phyloP scores from a whole-genome alignment of 30 jellyfish, hydroid and myxozoan species.

The Sanderia malayensis region DNA sequence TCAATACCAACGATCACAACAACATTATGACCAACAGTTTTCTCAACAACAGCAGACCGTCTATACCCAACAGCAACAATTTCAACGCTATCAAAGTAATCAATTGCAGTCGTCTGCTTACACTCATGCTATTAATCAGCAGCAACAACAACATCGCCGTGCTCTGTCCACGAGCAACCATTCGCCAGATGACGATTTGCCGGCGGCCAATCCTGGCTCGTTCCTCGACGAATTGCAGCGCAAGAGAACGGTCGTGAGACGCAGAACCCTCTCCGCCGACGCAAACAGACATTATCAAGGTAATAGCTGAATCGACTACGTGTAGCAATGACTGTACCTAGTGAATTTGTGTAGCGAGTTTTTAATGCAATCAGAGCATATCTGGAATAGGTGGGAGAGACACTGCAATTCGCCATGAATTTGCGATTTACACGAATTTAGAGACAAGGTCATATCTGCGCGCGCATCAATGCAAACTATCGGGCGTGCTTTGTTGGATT shows the following conservation, averaged over 20 bases:
- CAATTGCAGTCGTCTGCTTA: not conserved
- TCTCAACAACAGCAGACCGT: slow-evolving; percentile 21
- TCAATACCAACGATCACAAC: slow-evolving; percentile 10
- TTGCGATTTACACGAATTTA: too few species aligned
- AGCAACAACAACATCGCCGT: not conserved
- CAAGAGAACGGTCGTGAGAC: slow-evolving; percentile 54
- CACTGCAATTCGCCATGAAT: too few species aligned
- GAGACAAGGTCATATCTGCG: too few species aligned
- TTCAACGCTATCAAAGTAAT: slow-evolving; percentile 9
- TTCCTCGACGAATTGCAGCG: slow-evolving; percentile 72
- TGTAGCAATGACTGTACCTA: too few species aligned
- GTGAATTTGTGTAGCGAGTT: too few species aligned
- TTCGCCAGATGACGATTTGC: slow-evolving; percentile 81
- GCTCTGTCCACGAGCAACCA: slow-evolving; percentile 20
- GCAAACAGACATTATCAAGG: not conserved
- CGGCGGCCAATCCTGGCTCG: slow-evolving; percentile 85
- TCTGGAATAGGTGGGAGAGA: too few species aligned
- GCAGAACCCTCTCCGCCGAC: slow-evolving; percentile 50
- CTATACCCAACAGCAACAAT: slow-evolving; percentile 9
- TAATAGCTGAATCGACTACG: too few species aligned
- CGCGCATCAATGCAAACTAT: too few species aligned
- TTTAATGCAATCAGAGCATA: too few species aligned
- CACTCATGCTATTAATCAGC: not conserved
- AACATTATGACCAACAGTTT: not conserved
- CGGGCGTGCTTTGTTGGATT: too few species aligned